Evolutionary conservation across 2,888 invertebrate genomes (phyloP).

Genomic region (Neocrepidodera transversa): DNA sequence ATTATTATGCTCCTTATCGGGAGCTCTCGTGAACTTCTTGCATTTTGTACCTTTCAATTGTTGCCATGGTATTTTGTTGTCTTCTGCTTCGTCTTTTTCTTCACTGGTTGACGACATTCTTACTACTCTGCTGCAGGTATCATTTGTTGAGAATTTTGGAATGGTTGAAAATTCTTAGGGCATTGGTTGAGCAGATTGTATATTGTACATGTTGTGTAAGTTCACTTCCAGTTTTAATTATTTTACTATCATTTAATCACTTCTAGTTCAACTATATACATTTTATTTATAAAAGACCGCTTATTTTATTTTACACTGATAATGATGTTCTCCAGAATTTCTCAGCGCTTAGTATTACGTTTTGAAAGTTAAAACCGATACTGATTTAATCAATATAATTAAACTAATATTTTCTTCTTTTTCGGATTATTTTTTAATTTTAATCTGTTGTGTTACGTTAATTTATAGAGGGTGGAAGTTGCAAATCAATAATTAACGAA

Average conservation of each 20-base stretch:
- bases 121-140: not conserved
- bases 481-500: no score
- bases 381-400: no score
- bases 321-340: no score
- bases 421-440: no score
- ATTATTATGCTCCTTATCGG: not conserved
- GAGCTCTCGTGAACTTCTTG: not conserved
- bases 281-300: not conserved
- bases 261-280: not conserved
- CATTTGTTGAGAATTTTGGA: not conserved
- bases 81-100: not conserved
- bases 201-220: not conserved
- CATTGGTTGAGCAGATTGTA: not conserved
- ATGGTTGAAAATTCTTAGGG: not conserved
- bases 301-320: no score
- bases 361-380: no score
- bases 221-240: not conserved
- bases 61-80: not conserved
- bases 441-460: no score
- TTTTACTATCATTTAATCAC: no score
- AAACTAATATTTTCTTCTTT: no score
- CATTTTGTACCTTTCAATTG: not conserved
- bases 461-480: no score
- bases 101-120: constrained; percentile 1
- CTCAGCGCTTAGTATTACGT: no score